These are phyloP conservation scores for Drosophila melanogaster DNA, from an alignment of 1,140 invertebrate genomes.

Conservation along the genomic window Release_6_plus_ISO1_MT NT_037436.4:4128001-4128500, in stretches of 20 bases:
- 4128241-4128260: constrained; percentile 25
- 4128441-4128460: constrained; percentile 71
- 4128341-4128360: constrained; percentile 84
- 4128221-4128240: constrained; percentile 27
- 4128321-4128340: constrained; percentile 84
- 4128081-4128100: constrained; percentile 29
- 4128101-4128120: constrained; percentile 22
- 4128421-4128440: constrained; percentile 64
- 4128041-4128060: constrained; percentile 20
- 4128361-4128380: constrained; percentile 81
- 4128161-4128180: constrained; percentile 20
- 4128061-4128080: constrained; percentile 56
- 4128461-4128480: constrained; percentile 81
- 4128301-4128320: constrained; percentile 84
- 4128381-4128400: constrained; percentile 83
- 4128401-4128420: constrained; percentile 78
- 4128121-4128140: constrained; percentile 35
- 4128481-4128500: constrained; percentile 84
- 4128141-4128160: constrained; percentile 32
- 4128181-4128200: constrained; percentile 12
- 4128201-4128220: constrained; percentile 15
- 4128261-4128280: constrained; percentile 30
- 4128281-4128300: constrained; percentile 46
- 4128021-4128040: constrained; percentile 26
- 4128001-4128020: constrained; percentile 11